phyloP scores from a whole-genome alignment of 2,888 invertebrate genomes.

The Pollenia griseotomentosa region DNA sequence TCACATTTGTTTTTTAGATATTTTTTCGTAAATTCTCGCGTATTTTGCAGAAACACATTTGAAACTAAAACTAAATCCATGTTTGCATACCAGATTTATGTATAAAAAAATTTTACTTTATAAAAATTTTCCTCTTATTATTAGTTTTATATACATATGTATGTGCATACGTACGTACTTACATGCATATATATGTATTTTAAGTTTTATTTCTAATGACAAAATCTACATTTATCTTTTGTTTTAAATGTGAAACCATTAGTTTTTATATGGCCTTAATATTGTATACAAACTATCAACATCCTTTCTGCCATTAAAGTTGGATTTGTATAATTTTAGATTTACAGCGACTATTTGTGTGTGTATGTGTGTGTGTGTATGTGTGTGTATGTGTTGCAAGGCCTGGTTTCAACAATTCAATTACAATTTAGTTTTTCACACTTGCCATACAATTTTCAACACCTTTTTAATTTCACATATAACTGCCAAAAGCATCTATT shows the following conservation, averaged over 20 bases:
- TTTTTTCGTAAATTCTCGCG: neutral
- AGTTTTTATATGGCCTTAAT: conserved; percentile 51
- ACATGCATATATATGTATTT: neutral
- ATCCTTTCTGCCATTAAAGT: neutral
- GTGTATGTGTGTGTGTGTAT: too few relatives aligned
- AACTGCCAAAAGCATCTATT: conserved; percentile 82
- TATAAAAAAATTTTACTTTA: neutral
- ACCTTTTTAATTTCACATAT: conserved; percentile 82
- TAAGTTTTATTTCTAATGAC: conserved; percentile 35
- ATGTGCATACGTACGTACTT: neutral
- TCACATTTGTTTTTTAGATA: neutral
- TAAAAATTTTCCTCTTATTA: neutral
- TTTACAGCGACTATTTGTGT: too few relatives aligned
- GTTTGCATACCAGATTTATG: too few relatives aligned
- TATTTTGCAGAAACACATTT: neutral
- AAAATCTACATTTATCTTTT: conserved; percentile 54
- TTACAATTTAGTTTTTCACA: conserved; percentile 72
- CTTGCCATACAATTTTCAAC: conserved; percentile 78
- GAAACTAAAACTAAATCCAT: too few relatives aligned
- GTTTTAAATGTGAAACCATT: conserved; percentile 69
- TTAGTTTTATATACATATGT: too few relatives aligned
- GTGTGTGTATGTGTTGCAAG: too few relatives aligned
- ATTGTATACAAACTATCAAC: conserved; percentile 6
- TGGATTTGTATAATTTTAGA: neutral
- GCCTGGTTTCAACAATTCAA: conserved; percentile 67